Base-by-base conservation (phyloP, 2,797 vertebrate genomes). In the Lycodopsis pacificus region DNA sequence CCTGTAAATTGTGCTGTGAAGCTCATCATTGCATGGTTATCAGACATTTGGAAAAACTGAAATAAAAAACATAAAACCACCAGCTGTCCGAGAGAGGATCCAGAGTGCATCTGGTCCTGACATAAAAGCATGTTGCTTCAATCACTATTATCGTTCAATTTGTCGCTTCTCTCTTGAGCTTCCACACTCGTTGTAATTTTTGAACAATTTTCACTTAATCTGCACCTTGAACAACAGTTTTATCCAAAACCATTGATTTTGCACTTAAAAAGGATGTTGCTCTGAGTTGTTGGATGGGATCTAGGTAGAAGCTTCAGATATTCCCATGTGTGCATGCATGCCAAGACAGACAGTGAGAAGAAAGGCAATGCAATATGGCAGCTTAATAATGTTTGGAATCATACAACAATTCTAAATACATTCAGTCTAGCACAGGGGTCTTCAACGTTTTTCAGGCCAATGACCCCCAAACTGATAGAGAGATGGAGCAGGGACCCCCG, bases 21-120 rank as follows among this genome's bases (percentile, higher is more conserved):
- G 75, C 56, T 56, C 70, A 81, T 83, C 76, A 65, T 54, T n/a
- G 61, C 65, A 79, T 57, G 54, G 42, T 78, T 85, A 83, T 76
- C 76, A 71, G 54, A 73, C 8, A 2, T 71, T 65, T 67, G 13
- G 0, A 32, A n/a, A 22, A 58, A 76, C 56, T 17, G 7, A 36
- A 49, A 49, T 0, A 1, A 64, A 56, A 44, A 36, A 40, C 36
- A 67, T 67, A 70, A 82, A 79, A 73, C 36, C 65, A 46, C 34
- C 58, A 81, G 74, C 71, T 82, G 73, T 71, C 64, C 2, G 1
- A 32, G 15, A 30, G 38, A 53, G n/a, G 34, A 81, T 38, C 56
- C 67, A 63, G 51, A 42, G 27, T 78, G 66, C 64, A 48, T 76
- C 77, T 66, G 42, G 57, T 63, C 42, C 51, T 64, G 7, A 56